phyloP scores from a whole-genome alignment of 2,797 vertebrate genomes.

The Eidolon dupreanum region DNA sequence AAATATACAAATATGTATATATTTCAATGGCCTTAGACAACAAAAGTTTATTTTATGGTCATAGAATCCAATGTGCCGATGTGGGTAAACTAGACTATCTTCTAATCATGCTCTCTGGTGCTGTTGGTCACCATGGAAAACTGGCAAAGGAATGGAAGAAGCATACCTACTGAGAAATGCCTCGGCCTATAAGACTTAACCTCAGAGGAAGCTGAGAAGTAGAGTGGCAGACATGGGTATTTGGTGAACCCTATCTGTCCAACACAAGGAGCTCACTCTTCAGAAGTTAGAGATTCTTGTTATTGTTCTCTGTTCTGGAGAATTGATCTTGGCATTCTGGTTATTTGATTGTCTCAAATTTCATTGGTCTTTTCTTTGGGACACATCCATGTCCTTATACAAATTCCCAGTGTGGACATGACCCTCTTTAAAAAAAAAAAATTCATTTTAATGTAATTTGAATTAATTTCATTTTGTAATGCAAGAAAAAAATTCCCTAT shows the following conservation, averaged over 20 bases:
- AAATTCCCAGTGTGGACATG: neutral
- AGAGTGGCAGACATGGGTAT: no score
- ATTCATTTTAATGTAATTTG: neutral
- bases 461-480: constrained; percentile 53
- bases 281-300: neutral
- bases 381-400: neutral
- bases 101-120: neutral
- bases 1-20: neutral
- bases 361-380: neutral
- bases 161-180: neutral
- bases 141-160: neutral
- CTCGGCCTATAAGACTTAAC: neutral
- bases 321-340: neutral
- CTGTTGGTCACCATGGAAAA: neutral
- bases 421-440: neutral
- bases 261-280: neutral
- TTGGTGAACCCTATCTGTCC: neutral
- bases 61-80: neutral
- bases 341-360: neutral
- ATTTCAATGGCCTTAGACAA: neutral
- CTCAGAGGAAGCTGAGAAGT: neutral
- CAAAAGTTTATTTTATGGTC: neutral
- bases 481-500: neutral
- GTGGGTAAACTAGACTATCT: neutral
- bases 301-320: neutral